A percentile compares a stretch with the other conserved stretches of the same genome.
Conservation (phyloP, 2,113 vertebrate species). For the Anolis sagrei region DNA sequence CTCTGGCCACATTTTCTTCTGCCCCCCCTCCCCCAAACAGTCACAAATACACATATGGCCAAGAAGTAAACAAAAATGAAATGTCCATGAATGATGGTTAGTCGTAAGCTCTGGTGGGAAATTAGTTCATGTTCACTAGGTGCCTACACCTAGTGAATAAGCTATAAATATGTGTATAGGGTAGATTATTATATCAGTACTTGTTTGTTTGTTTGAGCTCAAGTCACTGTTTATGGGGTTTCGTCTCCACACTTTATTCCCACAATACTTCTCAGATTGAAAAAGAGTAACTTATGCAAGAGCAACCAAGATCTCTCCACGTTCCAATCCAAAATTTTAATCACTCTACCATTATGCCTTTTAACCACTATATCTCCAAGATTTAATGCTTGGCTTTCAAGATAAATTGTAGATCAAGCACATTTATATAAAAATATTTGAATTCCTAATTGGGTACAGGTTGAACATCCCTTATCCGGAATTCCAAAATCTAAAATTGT, state of each 20-base stretch:
- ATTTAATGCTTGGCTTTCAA: not conserved
- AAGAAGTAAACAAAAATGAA: not conserved
- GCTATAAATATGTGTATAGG: not conserved
- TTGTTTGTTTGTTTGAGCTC: not conserved
- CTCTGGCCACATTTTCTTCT: not conserved
- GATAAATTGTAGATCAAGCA: not conserved
- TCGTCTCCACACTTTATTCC: too few relatives aligned
- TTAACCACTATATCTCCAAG: not conserved
- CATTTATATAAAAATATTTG: too few relatives aligned
- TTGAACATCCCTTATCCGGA: too few relatives aligned
- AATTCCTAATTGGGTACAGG: too few relatives aligned
- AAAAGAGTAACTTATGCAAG: too few relatives aligned
- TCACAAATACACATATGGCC: not conserved
- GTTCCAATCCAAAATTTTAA: too few relatives aligned
- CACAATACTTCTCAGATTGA: too few relatives aligned
- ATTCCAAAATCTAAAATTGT: too few relatives aligned
- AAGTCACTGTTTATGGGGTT: too few relatives aligned
- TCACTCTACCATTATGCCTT: too few relatives aligned
- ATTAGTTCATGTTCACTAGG: not conserved
- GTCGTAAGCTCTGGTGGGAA: not conserved
- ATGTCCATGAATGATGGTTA: not conserved
- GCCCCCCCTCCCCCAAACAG: not conserved
- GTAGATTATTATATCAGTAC: not conserved
- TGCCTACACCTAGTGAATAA: not conserved
- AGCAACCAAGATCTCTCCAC: too few relatives aligned